Conservation (phyloP, 2,113 vertebrate genomes). For the Eleginops maclovinus region DNA sequence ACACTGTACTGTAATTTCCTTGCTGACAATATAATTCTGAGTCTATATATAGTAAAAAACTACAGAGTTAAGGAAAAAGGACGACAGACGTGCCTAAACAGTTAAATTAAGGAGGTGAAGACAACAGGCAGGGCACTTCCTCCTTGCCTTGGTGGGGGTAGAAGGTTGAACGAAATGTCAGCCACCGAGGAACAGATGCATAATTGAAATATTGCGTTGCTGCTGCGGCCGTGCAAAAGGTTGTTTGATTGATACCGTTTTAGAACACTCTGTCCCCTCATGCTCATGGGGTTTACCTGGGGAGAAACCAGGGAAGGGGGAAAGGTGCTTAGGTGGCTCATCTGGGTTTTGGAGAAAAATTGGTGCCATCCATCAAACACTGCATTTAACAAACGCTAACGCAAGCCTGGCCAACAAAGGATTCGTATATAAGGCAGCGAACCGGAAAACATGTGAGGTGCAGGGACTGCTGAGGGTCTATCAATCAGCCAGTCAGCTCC, state of each 20-base stretch:
- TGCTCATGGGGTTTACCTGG: conserved; percentile 79
- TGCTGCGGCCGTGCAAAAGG: conserved; percentile 57
- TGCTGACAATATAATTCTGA: background rate
- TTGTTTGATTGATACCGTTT: conserved; percentile 84
- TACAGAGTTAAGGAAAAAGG: background rate
- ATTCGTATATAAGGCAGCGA: conserved; percentile 81
- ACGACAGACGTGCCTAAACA: conserved; percentile 4
- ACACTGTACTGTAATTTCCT: background rate
- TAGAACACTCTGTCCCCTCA: conserved; percentile 78
- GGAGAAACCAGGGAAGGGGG: conserved; percentile 69
- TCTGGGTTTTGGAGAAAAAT: conserved; percentile 85
- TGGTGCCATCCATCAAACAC: conserved; percentile 86
- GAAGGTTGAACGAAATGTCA: conserved; percentile 62
- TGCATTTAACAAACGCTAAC: conserved; percentile 84
- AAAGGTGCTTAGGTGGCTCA: conserved; percentile 81
- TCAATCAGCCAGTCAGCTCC: conserved; percentile 86
- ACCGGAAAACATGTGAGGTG: conserved; percentile 79
- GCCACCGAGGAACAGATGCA: conserved; percentile 56
- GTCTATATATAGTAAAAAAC: background rate
- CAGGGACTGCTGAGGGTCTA: conserved; percentile 82
- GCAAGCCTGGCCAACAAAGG: conserved; percentile 77
- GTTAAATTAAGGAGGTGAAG: conserved; percentile 45
- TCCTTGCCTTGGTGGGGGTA: conserved; percentile 21
- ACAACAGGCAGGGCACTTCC: conserved; percentile 37
- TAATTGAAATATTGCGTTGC: conserved; percentile 81